phyloP scores from a whole-genome alignment of 2,797 vertebrate genomes.

The Scolopax bukidnonensis region DNA sequence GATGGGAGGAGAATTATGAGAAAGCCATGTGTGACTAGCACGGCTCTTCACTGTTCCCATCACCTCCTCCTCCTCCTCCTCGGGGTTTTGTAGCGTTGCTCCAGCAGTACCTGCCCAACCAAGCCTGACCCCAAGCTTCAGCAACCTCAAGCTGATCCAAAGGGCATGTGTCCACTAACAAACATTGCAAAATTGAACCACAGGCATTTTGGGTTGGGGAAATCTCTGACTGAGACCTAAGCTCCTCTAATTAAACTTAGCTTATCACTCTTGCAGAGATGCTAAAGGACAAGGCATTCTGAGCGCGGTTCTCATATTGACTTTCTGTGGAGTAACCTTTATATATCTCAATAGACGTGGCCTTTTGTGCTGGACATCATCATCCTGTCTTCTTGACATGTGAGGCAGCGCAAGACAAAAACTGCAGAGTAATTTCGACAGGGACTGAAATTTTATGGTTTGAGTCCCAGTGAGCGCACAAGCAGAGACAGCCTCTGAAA shows the following conservation, averaged over 20 bases:
- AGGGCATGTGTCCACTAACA: background rate
- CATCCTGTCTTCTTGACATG: background rate
- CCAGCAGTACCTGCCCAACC: background rate
- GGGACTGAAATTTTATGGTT: background rate
- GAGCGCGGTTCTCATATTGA: slow-evolving; percentile 6
- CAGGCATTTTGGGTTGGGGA: background rate
- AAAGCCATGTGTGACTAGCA: background rate
- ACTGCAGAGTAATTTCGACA: background rate
- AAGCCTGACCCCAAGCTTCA: background rate
- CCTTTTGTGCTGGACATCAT: slow-evolving; percentile 25
- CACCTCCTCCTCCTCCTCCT: background rate
- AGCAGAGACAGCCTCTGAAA: slow-evolving; percentile 35
- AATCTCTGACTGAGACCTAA: background rate
- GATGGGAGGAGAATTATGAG: background rate
- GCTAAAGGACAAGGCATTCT: slow-evolving; percentile 3
- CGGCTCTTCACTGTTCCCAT: fast-evolving
- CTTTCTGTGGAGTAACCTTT: slow-evolving; percentile 40
- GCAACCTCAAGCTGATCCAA: background rate
- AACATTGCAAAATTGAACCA: background rate
- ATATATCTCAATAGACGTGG: background rate
- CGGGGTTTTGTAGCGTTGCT: fast-evolving
- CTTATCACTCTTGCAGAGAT: background rate
- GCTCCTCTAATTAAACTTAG: slow-evolving; percentile 29
- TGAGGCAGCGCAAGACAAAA: background rate
- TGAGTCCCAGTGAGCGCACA: background rate